Base-by-base conservation (phyloP, 2,113 vertebrate genomes). In the Aramus guarauna region DNA sequence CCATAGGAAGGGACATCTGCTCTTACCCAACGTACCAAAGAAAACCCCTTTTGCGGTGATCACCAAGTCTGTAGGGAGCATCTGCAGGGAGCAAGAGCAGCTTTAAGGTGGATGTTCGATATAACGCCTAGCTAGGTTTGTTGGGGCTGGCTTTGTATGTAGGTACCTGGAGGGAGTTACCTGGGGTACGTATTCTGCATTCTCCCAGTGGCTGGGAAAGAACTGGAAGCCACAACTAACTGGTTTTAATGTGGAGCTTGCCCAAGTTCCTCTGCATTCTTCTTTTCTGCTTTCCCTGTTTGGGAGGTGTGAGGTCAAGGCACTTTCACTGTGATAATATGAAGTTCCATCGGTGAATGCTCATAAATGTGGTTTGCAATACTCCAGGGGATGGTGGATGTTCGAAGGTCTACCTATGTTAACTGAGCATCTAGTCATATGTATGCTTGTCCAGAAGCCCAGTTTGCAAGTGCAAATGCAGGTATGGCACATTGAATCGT, bases 301-400 rank as follows among this genome's bases (percentile, higher is more conserved):
- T 1, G 6, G 24, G 66, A 48, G 23, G 48, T 13, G 12, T 11
- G 58, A 71, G 19, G 36, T 30, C 4, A 26, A 48, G 39, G 37
- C 21, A 41, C 30, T 72, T 50, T 7, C n/a, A 24, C 23, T 58
- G n/a, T 12, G 8, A n/a, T 23, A 12, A 18, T 12, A 12, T 8
- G 0, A 29, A 55, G 37, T 22, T 24, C 8, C 1, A 0, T 0
- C 0, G 77, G 30, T 26, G 62, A 19, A 9, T 11, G 36, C 18
- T 15, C 32, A 4, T 3, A 21, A 1, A 8, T 2, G 37, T 14
- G 16, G 14, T 37, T 32, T 19, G 56, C 21, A 11, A 0, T 0
- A 4, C 48, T 18, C 37, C 1, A 8, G 52, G 48, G 29, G 19
- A 4, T 21, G 34, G 3, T 19, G 43, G 27, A 18, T 36, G 56